Percentiles rank a stretch among this genome's conserved stretches.
phyloP scores from a whole-genome alignment of 2,113 vertebrate species.

The Morone saxatilis region DNA sequence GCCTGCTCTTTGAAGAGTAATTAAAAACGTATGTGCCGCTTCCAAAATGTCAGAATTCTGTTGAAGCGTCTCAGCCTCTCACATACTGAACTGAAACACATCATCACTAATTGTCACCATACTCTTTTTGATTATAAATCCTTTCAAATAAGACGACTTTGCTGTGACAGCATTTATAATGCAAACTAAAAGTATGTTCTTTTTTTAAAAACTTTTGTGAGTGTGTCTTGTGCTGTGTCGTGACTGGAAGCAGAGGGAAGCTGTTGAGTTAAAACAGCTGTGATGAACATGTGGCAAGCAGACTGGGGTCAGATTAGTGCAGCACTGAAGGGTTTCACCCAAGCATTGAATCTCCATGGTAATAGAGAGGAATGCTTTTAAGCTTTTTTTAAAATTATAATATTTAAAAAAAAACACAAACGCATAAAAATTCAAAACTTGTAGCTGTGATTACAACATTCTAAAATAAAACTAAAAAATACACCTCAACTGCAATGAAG shows the following conservation, averaged over 20 bases:
- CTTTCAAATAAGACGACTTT: background rate
- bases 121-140: conserved; percentile 34
- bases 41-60: conserved; percentile 57
- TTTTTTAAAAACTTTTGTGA: background rate
- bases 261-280: background rate
- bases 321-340: background rate
- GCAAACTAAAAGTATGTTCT: conserved; percentile 18
- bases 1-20: conserved; percentile 59
- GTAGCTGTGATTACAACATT: background rate
- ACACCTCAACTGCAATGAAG: background rate
- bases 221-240: background rate
- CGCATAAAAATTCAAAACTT: background rate
- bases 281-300: conserved; percentile 59
- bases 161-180: conserved; percentile 4
- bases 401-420: background rate
- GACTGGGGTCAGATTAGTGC: conserved; percentile 33
- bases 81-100: conserved; percentile 27
- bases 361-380: background rate
- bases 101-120: conserved; percentile 33
- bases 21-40: conserved; percentile 60
- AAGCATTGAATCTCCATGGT: conserved; percentile 8
- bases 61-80: conserved; percentile 21
- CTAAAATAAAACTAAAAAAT: background rate
- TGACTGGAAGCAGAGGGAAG: conserved; percentile 36
- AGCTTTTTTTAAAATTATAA: background rate